These are phyloP conservation scores for Pristionchus exspectatus DNA, from an alignment of 2,888 invertebrate genomes.

Conservation along the genomic window DNA sequence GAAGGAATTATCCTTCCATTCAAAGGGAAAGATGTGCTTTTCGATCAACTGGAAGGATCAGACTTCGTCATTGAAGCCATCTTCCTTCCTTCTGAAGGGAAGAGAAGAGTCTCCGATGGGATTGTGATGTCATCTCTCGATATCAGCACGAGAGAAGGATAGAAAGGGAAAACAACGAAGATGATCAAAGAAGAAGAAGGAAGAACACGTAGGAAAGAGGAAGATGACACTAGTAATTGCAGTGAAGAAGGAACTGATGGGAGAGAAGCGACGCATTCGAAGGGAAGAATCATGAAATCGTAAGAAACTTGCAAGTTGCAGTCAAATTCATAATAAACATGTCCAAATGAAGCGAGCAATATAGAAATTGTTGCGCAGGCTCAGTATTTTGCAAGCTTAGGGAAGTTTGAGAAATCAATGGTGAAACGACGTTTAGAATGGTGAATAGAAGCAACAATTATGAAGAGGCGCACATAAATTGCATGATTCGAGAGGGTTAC, in stretches of 20 bases:
- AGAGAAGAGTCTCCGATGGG: background rate
- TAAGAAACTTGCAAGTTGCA: background rate
- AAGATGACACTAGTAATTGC: background rate
- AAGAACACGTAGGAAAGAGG: background rate
- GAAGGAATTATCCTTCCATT: background rate
- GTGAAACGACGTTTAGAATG: background rate
- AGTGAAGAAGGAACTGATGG: background rate
- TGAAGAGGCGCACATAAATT: background rate
- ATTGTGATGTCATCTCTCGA: background rate
- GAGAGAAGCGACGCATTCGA: no score
- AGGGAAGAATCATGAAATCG: background rate
- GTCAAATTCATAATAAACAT: background rate
- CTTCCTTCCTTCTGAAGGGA: background rate
- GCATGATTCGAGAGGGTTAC: background rate
- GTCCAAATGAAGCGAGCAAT: background rate
- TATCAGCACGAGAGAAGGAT: background rate
- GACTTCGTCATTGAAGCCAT: background rate
- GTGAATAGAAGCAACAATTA: background rate
- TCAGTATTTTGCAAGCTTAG: background rate
- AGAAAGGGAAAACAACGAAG: background rate
- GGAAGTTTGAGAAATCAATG: background rate
- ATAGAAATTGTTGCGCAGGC: background rate
- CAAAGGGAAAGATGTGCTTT: background rate
- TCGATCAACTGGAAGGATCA: slow-evolving; percentile 22
- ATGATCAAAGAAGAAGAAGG: background rate